Base-by-base conservation (phyloP, 2,888 invertebrate species). In the Coremacera marginata region DNA sequence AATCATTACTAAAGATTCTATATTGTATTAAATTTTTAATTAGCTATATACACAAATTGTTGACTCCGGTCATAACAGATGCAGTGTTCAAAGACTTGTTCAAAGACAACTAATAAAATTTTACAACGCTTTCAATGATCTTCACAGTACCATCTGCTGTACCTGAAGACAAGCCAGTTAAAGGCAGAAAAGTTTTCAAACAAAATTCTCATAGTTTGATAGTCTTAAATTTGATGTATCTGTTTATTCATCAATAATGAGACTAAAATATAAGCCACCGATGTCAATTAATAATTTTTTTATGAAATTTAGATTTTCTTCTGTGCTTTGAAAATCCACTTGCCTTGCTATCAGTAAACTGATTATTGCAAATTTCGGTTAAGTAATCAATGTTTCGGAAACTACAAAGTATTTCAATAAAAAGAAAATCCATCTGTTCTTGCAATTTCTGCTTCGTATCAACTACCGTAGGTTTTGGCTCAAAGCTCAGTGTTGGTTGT, bases 241-340 rank as follows among this genome's bases (percentile, higher is more conserved):
- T 60, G 75, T 71, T 22, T 65, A 67, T 68, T 78, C 78, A 34
- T 78, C 67, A 19, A 75, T 67, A 25, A 71, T 67, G 14, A 78
- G 27, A 75, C 75, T 78, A 27, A 57, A 78, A 52, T 75, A 71
- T n/a, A 71, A 75, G 14, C 71, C 51, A 7, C 49, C 49, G 34
- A 78, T 75, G 44, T 75, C 78, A 16, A 3, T 11, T 51, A 75
- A 62, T 3, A 78, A 34, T n/a, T 78, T 78, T 71, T 75, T 67
- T 51, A n/a, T n/a, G n/a, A 78, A 78, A 67, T 67, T 27, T 25
- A 65, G 75, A 78, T 63, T 76, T 76, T 16, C 76, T 76, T 51
- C 25, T 37, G 44, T 78, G 78, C 25, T 76, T 16, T 14, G 22
- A 25, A 73, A 76, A 73, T 25, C 44, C 44, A 9, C 31, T 19